A percentile compares a stretch with the other conserved stretches of the same genome.
Conservation (phyloP, 2,888 invertebrate genomes). For the Cistogaster globosa region DNA sequence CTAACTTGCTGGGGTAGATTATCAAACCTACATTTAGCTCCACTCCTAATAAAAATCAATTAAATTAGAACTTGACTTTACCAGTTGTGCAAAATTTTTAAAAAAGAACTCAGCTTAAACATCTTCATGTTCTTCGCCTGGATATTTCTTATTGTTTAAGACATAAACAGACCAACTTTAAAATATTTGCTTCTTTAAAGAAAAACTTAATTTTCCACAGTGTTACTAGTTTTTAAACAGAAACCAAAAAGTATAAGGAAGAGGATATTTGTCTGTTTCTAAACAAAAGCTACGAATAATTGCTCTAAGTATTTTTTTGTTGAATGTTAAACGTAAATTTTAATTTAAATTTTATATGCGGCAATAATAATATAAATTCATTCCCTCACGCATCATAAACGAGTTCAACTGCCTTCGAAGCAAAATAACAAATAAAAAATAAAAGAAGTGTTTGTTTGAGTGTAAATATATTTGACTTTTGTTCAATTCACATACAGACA, state of each 20-base stretch:
- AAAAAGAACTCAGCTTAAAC: too few species aligned
- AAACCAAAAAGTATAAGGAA: neutral
- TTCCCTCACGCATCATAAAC: slow-evolving; percentile 76
- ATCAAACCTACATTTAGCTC: too few species aligned
- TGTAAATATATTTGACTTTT: slow-evolving; percentile 34
- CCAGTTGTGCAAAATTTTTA: too few species aligned
- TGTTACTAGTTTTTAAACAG: slow-evolving; percentile 27
- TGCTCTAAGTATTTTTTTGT: neutral
- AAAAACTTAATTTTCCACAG: neutral
- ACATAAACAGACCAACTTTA: too few species aligned
- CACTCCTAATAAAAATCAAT: too few species aligned
- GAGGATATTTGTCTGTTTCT: too few species aligned
- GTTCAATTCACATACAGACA: slow-evolving; percentile 25
- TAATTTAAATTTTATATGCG: slow-evolving; percentile 81
- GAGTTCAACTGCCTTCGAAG: slow-evolving; percentile 69
- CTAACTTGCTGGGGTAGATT: too few species aligned
- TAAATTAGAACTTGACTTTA: too few species aligned
- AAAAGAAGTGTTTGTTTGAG: too few species aligned
- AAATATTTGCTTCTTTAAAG: neutral
- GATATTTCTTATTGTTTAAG: too few species aligned
- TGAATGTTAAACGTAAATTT: slow-evolving; percentile 75
- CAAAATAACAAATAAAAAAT: neutral
- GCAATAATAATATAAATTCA: slow-evolving; percentile 77
- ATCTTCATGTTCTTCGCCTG: too few species aligned
- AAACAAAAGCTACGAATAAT: too few species aligned